These are phyloP conservation scores for Hippocampus barbouri DNA, from an alignment of 2,113 vertebrate genomes.

Conservation along the genomic window DNA sequence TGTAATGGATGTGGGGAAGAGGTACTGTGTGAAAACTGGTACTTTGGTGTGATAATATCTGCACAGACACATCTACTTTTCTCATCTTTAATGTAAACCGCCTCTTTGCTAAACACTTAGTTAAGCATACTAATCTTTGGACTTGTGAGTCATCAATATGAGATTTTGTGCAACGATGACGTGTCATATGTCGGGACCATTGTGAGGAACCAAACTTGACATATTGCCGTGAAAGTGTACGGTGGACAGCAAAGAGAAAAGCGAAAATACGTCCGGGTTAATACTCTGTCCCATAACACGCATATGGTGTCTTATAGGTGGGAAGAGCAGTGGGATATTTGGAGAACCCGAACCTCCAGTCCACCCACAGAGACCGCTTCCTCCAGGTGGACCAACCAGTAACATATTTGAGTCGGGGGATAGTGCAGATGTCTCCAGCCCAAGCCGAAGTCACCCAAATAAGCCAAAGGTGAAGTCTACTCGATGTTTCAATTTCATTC, in stretches of 20 bases:
- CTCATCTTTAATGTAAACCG: background rate
- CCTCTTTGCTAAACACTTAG: background rate
- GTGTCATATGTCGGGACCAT: too few species aligned
- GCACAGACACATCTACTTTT: conserved; percentile 4
- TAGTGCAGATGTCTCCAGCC: conserved; percentile 45
- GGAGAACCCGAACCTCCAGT: conserved; percentile 69
- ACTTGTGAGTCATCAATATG: background rate
- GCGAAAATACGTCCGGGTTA: background rate
- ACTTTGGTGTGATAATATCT: conserved; percentile 15
- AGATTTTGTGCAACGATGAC: background rate
- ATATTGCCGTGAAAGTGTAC: background rate
- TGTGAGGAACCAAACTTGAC: too few species aligned
- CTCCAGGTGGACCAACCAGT: conserved; percentile 76
- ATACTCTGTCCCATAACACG: background rate
- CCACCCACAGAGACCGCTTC: conserved; percentile 67
- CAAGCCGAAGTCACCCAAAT: conserved; percentile 79
- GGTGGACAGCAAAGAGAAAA: background rate
- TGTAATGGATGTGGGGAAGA: conserved; percentile 17
- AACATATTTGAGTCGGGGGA: conserved; percentile 81
- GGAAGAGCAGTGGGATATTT: conserved; percentile 86
- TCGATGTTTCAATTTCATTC: background rate
- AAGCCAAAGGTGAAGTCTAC: conserved; percentile 85
- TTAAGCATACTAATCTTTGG: too few species aligned
- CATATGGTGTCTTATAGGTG: conserved; percentile 56
- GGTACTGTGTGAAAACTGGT: conserved; percentile 41